phyloP scores from a whole-genome alignment of 2,888 invertebrate genomes.

The Meteorus colon region DNA sequence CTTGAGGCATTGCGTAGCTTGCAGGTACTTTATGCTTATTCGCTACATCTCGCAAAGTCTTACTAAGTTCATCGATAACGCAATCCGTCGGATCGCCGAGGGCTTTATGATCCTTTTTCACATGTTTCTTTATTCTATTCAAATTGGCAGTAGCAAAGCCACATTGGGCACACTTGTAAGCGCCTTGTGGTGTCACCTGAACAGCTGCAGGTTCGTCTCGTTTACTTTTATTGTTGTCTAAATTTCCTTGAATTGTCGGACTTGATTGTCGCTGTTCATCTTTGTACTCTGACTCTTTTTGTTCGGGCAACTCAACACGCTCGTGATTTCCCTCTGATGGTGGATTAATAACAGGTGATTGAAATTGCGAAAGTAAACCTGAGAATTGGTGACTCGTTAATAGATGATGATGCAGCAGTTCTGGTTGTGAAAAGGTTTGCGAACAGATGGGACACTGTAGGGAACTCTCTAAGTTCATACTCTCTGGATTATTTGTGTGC shows the following conservation, averaged over 20 bases:
- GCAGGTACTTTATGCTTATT: conserved; percentile 77
- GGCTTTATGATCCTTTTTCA: conserved; percentile 73
- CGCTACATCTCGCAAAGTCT: conserved; percentile 75
- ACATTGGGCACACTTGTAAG: conserved; percentile 70
- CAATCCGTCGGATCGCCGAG: conserved; percentile 69
- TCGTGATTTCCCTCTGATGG: conserved; percentile 40
- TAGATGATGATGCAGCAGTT: conserved; percentile 79
- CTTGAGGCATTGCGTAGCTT: conserved; percentile 80
- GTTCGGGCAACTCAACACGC: conserved; percentile 57
- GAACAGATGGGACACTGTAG: conserved; percentile 78
- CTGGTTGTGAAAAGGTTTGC: conserved; percentile 76
- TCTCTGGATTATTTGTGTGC: conserved; percentile 77
- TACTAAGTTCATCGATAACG: conserved; percentile 74
- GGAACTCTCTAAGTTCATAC: conserved; percentile 60
- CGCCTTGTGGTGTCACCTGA: conserved; percentile 69
- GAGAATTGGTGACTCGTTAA: conserved; percentile 77
- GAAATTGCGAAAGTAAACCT: conserved; percentile 65
- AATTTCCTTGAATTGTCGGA: conserved; percentile 59
- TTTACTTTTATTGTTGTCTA: conserved; percentile 74
- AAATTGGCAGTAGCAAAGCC: conserved; percentile 69
- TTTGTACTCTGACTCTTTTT: conserved; percentile 65
- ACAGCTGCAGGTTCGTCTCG: conserved; percentile 74
- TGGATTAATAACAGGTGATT: conserved; percentile 54
- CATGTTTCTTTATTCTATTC: conserved; percentile 73
- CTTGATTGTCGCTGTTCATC: conserved; percentile 70